A percentile compares a stretch with the other conserved stretches of the same genome.
Evolutionary conservation across 2,888 invertebrate species (phyloP).

Genomic region (Petrolisthes cinctipes): DNA sequence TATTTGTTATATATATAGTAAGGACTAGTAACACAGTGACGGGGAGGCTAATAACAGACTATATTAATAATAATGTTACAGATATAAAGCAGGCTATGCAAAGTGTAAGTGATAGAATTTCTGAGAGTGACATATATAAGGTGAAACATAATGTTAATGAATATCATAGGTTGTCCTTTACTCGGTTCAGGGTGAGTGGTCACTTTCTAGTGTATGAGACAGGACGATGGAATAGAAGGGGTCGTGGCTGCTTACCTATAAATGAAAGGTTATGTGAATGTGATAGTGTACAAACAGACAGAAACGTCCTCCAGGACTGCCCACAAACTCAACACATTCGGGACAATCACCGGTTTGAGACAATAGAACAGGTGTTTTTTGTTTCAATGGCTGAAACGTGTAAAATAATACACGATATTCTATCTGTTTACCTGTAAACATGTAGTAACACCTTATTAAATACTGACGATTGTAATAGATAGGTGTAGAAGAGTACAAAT

Average conservation of each 20-base stretch:
- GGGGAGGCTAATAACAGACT: neutral
- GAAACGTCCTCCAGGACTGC: neutral
- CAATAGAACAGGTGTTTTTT: too few relatives aligned
- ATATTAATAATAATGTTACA: neutral
- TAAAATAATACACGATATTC: too few relatives aligned
- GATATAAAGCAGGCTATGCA: neutral
- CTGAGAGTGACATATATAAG: slow-evolving; percentile 2
- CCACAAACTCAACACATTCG: neutral
- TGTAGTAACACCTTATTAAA: too few relatives aligned
- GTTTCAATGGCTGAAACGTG: too few relatives aligned
- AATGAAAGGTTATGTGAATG: slow-evolving; percentile 1
- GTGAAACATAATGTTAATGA: neutral
- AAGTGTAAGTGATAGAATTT: neutral
- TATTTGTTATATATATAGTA: neutral
- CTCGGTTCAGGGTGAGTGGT: neutral
- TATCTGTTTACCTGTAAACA: too few relatives aligned
- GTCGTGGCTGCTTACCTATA: slow-evolving; percentile 9
- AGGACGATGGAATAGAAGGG: slow-evolving; percentile 3
- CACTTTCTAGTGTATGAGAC: slow-evolving; percentile 12
- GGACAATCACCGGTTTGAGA: too few relatives aligned
- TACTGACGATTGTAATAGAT: too few relatives aligned
- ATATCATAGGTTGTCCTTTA: neutral
- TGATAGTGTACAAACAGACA: neutral
- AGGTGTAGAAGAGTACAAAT: too few relatives aligned
- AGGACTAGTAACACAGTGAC: neutral